Evolutionary conservation across 2,888 invertebrate species (phyloP).

Genomic region (Lymantria dispar): DNA sequence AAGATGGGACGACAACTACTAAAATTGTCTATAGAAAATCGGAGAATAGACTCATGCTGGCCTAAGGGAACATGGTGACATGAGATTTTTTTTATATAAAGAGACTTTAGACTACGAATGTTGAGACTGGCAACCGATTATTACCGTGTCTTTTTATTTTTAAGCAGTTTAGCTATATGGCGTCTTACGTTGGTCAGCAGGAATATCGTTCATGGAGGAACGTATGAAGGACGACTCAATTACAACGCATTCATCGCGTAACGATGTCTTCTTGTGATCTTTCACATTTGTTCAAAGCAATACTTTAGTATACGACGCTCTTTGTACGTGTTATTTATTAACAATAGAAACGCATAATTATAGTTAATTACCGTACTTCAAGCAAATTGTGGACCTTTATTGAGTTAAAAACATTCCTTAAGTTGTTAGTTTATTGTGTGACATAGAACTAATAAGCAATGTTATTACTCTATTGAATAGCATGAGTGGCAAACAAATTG

Average conservation of each 20-base stretch:
- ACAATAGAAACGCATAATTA: slow-evolving; percentile 8
- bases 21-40: too few species aligned
- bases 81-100: too few species aligned
- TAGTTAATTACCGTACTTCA: slow-evolving; percentile 5
- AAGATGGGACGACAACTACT: too few species aligned
- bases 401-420: too few species aligned
- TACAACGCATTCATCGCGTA: slow-evolving; percentile 58
- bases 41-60: too few species aligned
- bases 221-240: slow-evolving; percentile 53
- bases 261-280: slow-evolving; percentile 51
- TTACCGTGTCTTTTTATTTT: not conserved
- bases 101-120: too few species aligned
- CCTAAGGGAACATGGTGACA: too few species aligned
- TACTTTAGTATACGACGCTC: slow-evolving; percentile 16
- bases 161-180: slow-evolving; percentile 17
- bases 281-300: slow-evolving; percentile 37
- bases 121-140: too few species aligned
- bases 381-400: not conserved
- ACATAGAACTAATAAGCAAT: too few species aligned
- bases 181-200: slow-evolving; percentile 41
- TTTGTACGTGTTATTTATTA: slow-evolving; percentile 14
- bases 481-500: too few species aligned
- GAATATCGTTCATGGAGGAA: slow-evolving; percentile 51
- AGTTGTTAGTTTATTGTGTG: too few species aligned
- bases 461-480: too few species aligned